phyloP scores from a whole-genome alignment of 2,888 invertebrate species.

The Carterocephalus palaemon region DNA sequence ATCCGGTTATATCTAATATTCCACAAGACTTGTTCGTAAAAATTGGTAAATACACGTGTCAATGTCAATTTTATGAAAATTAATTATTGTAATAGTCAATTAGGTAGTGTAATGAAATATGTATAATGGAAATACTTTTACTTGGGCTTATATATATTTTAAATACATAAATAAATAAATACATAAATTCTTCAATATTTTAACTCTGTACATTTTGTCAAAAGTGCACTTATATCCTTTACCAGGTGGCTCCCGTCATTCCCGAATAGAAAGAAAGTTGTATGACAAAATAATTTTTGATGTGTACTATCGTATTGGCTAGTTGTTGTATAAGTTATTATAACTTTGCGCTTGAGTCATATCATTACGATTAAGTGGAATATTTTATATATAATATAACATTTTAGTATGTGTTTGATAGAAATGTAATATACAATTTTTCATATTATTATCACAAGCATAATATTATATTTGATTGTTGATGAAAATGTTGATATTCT shows the following conservation, averaged over 20 bases:
- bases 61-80: conserved; percentile 3
- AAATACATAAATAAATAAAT: too few species aligned
- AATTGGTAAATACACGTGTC: too few species aligned
- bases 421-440: conserved; percentile 12
- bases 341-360: conserved; percentile 67
- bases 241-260: conserved; percentile 1
- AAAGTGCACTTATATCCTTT: conserved; percentile 9
- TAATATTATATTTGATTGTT: conserved; percentile 40
- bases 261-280: conserved; percentile 10
- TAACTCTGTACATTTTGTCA: too few species aligned
- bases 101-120: neutral
- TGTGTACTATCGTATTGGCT: conserved; percentile 2
- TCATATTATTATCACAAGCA: conserved; percentile 18
- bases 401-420: conserved; percentile 32
- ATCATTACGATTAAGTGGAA: conserved; percentile 68
- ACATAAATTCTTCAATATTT: too few species aligned
- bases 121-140: too few species aligned
- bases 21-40: too few species aligned
- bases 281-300: too few species aligned
- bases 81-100: conserved; percentile 3
- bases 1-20: too few species aligned
- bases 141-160: too few species aligned
- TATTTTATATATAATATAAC: conserved; percentile 38
- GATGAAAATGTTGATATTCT: conserved; percentile 34
- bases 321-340: conserved; percentile 17